Percentiles rank a stretch among this genome's conserved stretches.
These are phyloP conservation scores for Antrozous pallidus DNA, from an alignment of 2,797 vertebrate genomes.

Conservation along the genomic window DNA sequence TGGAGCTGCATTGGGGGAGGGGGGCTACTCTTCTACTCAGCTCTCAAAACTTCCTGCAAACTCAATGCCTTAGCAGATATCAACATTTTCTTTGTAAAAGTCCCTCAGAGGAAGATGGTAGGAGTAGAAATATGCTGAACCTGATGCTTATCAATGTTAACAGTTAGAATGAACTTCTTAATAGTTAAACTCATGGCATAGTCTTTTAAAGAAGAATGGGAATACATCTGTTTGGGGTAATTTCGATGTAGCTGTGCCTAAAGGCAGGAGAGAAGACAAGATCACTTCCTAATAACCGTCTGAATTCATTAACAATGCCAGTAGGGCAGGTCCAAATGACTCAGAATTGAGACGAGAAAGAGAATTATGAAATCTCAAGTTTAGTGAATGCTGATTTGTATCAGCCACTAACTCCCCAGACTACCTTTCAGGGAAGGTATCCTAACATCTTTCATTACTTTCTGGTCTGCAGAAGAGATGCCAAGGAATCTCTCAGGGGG, in stretches of 20 bases:
- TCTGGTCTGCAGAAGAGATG: background rate
- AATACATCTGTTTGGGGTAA: constrained; percentile 18
- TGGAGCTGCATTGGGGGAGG: background rate
- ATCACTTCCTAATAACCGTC: background rate
- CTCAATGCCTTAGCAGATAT: background rate
- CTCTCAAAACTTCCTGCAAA: constrained; percentile 28
- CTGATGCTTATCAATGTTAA: background rate
- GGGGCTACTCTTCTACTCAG: background rate
- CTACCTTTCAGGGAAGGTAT: background rate
- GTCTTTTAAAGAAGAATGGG: constrained; percentile 35
- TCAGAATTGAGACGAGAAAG: background rate
- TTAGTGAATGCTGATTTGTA: background rate
- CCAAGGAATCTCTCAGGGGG: background rate
- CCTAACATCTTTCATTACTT: background rate
- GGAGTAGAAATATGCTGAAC: background rate
- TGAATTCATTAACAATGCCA: background rate
- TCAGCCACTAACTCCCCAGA: background rate
- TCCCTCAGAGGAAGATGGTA: background rate
- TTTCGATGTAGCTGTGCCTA: constrained; percentile 1
- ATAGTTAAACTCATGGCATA: background rate
- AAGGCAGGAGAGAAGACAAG: constrained; percentile 35
- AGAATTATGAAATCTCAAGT: constrained; percentile 8
- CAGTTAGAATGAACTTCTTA: constrained; percentile 37
- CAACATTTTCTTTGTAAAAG: background rate
- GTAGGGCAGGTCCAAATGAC: background rate